These are phyloP conservation scores for Rhinatrema bivittatum DNA, from an alignment of 2,797 vertebrate species.

Conservation along the genomic window DNA sequence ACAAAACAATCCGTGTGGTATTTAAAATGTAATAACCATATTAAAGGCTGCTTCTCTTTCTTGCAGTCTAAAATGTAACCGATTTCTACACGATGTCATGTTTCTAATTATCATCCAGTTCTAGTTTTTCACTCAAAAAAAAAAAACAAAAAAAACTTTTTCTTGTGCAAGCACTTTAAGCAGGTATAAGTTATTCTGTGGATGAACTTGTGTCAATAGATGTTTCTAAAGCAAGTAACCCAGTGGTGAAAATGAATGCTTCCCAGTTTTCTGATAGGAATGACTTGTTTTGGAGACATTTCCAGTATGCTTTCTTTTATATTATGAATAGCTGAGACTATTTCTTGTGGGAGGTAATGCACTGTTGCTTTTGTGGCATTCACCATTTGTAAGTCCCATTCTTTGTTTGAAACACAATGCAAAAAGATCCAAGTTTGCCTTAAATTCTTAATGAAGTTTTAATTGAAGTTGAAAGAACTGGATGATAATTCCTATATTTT, in stretches of 20 bases:
- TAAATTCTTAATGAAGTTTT: conserved; percentile 30
- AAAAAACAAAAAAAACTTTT: too few species aligned
- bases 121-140: conserved; percentile 18
- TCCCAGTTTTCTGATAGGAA: too few species aligned
- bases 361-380: conserved; percentile 16
- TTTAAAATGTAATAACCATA: conserved; percentile 1
- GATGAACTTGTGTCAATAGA: neutral
- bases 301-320: too few species aligned
- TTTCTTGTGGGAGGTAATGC: conserved; percentile 11
- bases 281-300: too few species aligned
- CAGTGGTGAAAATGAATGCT: too few species aligned
- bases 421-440: conserved; percentile 53
- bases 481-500: conserved; percentile 40
- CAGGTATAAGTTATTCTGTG: neutral
- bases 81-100: conserved; percentile 17
- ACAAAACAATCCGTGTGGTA: neutral
- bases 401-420: conserved; percentile 31
- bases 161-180: conserved; percentile 33
- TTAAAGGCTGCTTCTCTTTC: conserved; percentile 17
- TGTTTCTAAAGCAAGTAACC: too few species aligned
- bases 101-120: conserved; percentile 60
- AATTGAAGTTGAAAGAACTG: conserved; percentile 37
- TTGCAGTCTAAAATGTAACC: conserved; percentile 9
- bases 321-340: too few species aligned
- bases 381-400: conserved; percentile 22